phyloP scores from a whole-genome alignment of 2,113 vertebrate genomes.

The Kryptolebias marmoratus region DNA sequence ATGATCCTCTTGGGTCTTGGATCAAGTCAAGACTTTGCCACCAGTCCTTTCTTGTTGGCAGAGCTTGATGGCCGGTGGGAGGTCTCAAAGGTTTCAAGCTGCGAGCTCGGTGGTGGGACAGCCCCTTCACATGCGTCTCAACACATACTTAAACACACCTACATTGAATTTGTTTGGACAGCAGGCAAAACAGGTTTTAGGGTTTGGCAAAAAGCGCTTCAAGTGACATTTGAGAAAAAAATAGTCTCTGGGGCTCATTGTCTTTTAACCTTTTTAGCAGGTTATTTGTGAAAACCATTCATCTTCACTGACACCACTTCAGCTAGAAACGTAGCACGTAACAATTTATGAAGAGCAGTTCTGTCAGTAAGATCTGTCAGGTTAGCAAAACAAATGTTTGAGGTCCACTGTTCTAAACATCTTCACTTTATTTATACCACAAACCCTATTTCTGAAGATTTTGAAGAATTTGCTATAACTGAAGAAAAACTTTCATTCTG shows the following conservation, averaged over 20 bases:
- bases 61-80: conserved; percentile 36
- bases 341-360: no score
- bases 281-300: not conserved
- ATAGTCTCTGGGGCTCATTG: conserved; percentile 14
- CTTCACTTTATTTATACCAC: not conserved
- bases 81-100: conserved; percentile 16
- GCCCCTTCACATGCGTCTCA: conserved; percentile 8
- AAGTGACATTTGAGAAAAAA: not conserved
- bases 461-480: not conserved
- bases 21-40: conserved; percentile 32
- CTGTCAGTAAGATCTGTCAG: no score
- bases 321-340: not conserved
- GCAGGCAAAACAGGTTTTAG: conserved; percentile 57
- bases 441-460: not conserved
- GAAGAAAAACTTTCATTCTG: no score
- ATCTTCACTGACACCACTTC: not conserved
- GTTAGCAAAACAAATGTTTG: not conserved
- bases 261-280: not conserved
- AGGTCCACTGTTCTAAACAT: not conserved
- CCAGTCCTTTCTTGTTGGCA: conserved; percentile 57
- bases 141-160: not conserved
- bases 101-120: conserved; percentile 19
- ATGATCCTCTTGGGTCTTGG: conserved; percentile 51
- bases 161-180: conserved; percentile 34
- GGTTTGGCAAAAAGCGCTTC: conserved; percentile 26